These are phyloP conservation scores for Conus betulinus DNA, from an alignment of 1,140 invertebrate genomes.

Conservation along the genomic window DNA sequence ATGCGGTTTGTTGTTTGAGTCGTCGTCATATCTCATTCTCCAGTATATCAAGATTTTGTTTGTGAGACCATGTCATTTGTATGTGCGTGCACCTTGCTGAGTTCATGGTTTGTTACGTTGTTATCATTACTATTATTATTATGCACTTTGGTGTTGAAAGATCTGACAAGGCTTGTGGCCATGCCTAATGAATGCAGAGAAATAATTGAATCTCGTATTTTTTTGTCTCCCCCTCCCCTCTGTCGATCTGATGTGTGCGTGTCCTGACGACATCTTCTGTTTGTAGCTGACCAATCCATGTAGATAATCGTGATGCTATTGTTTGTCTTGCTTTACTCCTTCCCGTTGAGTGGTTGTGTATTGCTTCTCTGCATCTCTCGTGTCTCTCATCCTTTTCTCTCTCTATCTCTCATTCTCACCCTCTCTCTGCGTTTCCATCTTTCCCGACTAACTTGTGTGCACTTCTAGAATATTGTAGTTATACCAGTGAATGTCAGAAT, in stretches of 20 bases:
- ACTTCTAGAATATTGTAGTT: conserved; percentile 29
- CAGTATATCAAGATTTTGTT: not conserved
- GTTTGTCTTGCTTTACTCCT: not conserved
- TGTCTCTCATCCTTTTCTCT: not conserved
- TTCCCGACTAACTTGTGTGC: conserved; percentile 14
- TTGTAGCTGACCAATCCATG: not conserved
- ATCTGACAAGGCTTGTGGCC: not conserved
- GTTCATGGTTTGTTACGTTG: not conserved
- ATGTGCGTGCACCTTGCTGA: not conserved
- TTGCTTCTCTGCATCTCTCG: not conserved
- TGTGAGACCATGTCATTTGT: not conserved
- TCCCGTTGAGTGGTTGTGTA: not conserved
- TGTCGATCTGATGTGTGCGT: not conserved
- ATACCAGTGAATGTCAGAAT: conserved; percentile 21
- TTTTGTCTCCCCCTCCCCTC: not conserved
- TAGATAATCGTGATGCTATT: not conserved
- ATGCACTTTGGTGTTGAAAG: not conserved
- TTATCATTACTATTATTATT: not conserved
- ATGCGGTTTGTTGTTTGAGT: no score
- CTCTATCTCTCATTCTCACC: not conserved
- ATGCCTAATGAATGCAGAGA: not conserved
- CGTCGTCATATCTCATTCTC: no score
- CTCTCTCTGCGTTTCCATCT: not conserved
- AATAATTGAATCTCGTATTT: not conserved
- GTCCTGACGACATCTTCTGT: not conserved